phyloP scores from a whole-genome alignment of 1,140 invertebrate species.

The Chymomyza costata region DNA sequence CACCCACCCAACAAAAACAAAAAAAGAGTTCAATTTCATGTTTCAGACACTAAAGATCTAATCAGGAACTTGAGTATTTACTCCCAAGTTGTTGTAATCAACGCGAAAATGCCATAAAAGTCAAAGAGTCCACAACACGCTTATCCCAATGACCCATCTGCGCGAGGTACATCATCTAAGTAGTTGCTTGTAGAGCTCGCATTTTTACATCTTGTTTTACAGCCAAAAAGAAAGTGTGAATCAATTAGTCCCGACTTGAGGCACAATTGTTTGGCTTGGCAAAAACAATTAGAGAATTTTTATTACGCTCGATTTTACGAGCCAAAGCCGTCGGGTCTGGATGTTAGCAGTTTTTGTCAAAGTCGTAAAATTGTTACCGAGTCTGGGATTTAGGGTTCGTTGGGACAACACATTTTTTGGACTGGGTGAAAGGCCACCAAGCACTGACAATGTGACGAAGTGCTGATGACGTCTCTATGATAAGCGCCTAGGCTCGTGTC shows the following conservation, averaged over 20 bases:
- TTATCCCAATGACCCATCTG: slow-evolving; percentile 15
- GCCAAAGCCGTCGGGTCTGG: slow-evolving; percentile 21
- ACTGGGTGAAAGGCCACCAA: slow-evolving; percentile 54
- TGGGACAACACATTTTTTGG: too few relatives aligned
- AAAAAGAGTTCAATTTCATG: slow-evolving; percentile 44
- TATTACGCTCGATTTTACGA: slow-evolving; percentile 59
- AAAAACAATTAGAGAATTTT: slow-evolving; percentile 55
- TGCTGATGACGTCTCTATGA: slow-evolving; percentile 31
- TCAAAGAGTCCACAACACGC: slow-evolving; percentile 13
- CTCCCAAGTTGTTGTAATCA: slow-evolving; percentile 17
- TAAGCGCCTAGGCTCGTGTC: slow-evolving; percentile 40
- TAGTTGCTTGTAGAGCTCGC: neutral
- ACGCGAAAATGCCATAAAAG: slow-evolving; percentile 4
- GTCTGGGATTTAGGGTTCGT: slow-evolving; percentile 10
- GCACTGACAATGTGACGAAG: neutral
- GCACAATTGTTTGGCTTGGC: slow-evolving; percentile 62
- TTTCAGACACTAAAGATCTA: slow-evolving; percentile 58
- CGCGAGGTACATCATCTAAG: too few relatives aligned
- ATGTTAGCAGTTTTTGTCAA: slow-evolving; percentile 48
- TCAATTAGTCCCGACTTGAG: slow-evolving; percentile 56
- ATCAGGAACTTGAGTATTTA: slow-evolving; percentile 20
- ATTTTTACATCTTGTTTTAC: slow-evolving; percentile 67
- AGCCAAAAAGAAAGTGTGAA: slow-evolving; percentile 71
- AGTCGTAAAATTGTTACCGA: slow-evolving; percentile 57
- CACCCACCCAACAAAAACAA: slow-evolving; percentile 19